Percentiles rank a stretch among this genome's conserved stretches.
phyloP scores from a whole-genome alignment of 2,888 invertebrate species.

The Hypomecis atomaria region DNA sequence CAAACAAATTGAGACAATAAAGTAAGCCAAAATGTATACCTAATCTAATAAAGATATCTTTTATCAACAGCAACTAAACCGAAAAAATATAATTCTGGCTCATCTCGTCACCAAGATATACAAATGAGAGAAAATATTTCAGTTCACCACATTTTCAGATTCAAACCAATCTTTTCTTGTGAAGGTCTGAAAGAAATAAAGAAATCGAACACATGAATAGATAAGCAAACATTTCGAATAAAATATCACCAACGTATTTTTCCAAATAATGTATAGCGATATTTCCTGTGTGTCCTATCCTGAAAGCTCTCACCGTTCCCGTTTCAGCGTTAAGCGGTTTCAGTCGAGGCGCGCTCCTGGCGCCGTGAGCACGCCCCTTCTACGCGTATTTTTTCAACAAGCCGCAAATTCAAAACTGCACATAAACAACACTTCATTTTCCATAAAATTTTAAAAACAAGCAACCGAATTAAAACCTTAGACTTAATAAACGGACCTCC shows the following conservation, averaged over 20 bases:
- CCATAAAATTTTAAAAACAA: not conserved
- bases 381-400: constrained; percentile 14
- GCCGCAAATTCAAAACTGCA: constrained; percentile 34
- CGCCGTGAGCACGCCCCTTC: constrained; percentile 35
- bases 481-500: not conserved
- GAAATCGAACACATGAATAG: constrained; percentile 16
- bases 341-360: constrained; percentile 40
- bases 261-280: constrained; percentile 10
- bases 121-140: not conserved
- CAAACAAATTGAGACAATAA: no score
- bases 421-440: constrained; percentile 30
- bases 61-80: no score
- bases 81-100: no score
- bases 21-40: no score
- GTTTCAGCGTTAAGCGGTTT: constrained; percentile 24
- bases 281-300: constrained; percentile 19
- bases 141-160: not conserved
- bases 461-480: not conserved
- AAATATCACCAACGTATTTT: constrained; percentile 17
- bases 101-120: not conserved
- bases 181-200: constrained; percentile 12
- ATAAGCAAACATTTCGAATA: constrained; percentile 20
- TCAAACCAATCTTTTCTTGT: constrained; percentile 5
- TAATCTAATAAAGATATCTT: no score
- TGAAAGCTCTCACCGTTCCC: constrained; percentile 25